Evolutionary conservation across 2,797 vertebrate genomes (phyloP).

Genomic region (Coregonus suidteri): DNA sequence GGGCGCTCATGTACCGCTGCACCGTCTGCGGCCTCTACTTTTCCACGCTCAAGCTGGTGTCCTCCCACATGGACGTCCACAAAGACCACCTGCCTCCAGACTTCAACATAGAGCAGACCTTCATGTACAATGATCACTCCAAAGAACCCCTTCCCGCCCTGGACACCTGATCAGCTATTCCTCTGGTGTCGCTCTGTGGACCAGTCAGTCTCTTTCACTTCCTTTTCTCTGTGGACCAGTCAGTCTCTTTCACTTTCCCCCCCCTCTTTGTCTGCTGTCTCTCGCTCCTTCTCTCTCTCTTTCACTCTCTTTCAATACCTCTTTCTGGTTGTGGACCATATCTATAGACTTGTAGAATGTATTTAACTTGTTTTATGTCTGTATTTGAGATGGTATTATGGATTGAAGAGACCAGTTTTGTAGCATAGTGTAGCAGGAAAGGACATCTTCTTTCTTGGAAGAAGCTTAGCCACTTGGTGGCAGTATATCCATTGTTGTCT

Average conservation of each 20-base stretch:
- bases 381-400: background rate
- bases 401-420: background rate
- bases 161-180: slow-evolving; percentile 78
- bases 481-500: slow-evolving; percentile 34
- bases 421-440: slow-evolving; percentile 2
- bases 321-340: slow-evolving; percentile 20
- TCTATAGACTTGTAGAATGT: slow-evolving; percentile 37
- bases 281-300: background rate
- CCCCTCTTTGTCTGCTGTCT: background rate
- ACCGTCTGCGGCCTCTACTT: slow-evolving; percentile 93
- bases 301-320: background rate
- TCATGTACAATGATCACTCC: slow-evolving; percentile 98
- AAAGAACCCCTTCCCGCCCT: slow-evolving; percentile 87
- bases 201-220: background rate
- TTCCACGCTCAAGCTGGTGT: slow-evolving; percentile 96
- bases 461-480: slow-evolving; percentile 55
- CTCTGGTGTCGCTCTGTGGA: no score
- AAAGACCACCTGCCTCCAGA: slow-evolving; percentile 91
- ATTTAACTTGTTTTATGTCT: slow-evolving; percentile 33
- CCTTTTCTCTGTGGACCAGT: background rate
- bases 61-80: slow-evolving; percentile 93
- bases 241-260: no score
- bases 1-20: slow-evolving; percentile 98
- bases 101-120: slow-evolving; percentile 98
- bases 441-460: background rate